phyloP scores from a whole-genome alignment of 2,113 vertebrate genomes.

The Proterorhinus semilunaris region DNA sequence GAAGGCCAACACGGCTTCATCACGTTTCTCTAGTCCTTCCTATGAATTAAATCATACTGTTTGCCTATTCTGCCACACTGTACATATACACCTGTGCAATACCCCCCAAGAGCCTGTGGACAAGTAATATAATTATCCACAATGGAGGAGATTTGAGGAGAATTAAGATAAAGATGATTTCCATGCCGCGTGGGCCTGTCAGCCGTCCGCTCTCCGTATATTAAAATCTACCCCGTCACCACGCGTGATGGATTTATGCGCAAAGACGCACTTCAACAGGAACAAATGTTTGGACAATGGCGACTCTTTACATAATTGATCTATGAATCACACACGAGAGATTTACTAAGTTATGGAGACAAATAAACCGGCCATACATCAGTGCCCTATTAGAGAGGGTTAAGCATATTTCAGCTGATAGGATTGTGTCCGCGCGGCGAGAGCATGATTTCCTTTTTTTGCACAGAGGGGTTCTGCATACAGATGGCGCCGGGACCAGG shows the following conservation, averaged over 20 bases:
- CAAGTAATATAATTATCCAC: conserved; percentile 65
- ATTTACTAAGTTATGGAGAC: conserved; percentile 67
- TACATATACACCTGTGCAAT: conserved; percentile 1
- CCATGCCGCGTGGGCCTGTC: conserved; percentile 40
- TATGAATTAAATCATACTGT: too few species aligned
- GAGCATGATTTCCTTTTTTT: conserved; percentile 37
- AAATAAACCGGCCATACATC: conserved; percentile 68
- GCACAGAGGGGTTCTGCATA: conserved; percentile 49
- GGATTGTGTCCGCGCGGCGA: conserved; percentile 52
- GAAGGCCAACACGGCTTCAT: too few species aligned
- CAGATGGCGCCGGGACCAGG: conserved; percentile 38
- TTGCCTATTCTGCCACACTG: too few species aligned
- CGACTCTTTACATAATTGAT: conserved; percentile 70
- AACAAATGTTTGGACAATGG: conserved; percentile 67
- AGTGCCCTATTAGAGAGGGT: conserved; percentile 59
- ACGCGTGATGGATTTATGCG: conserved; percentile 67
- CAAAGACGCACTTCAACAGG: conserved; percentile 56
- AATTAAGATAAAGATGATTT: conserved; percentile 76
- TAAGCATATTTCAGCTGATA: conserved; percentile 60
- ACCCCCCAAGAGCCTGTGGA: conserved; percentile 41
- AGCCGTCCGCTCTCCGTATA: conserved; percentile 65
- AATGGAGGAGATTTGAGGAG: conserved; percentile 66
- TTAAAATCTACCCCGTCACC: conserved; percentile 67
- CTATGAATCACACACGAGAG: conserved; percentile 70
- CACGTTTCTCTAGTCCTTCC: too few species aligned